Percentiles rank a stretch among this genome's conserved stretches.
These are phyloP conservation scores for Halictus rubicundus DNA, from an alignment of 1,140 invertebrate species.

Conservation along the genomic window DNA sequence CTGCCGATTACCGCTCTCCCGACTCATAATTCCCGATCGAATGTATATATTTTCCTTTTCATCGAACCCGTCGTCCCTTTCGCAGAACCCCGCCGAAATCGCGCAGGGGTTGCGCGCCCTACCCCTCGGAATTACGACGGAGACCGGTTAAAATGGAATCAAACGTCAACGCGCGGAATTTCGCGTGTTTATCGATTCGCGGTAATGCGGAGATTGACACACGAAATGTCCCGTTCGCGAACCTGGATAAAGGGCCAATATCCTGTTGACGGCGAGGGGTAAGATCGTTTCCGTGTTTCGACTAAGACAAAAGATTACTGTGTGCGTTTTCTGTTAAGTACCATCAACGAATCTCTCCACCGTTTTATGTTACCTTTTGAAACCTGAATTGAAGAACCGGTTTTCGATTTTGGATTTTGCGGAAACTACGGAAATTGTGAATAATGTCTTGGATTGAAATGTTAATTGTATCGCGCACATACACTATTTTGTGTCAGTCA, in stretches of 20 bases:
- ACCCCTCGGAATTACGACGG: neutral
- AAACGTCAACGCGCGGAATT: constrained; percentile 11
- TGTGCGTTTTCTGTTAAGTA: no score
- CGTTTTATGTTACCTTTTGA: no score
- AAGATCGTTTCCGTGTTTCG: constrained; percentile 2
- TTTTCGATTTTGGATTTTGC: no score
- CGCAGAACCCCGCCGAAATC: neutral
- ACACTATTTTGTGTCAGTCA: no score
- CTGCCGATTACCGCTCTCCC: neutral
- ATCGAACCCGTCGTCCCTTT: neutral
- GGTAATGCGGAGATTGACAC: constrained; percentile 1
- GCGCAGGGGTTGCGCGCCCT: neutral
- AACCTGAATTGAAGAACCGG: no score
- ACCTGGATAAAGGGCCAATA: neutral
- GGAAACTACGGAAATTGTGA: no score
- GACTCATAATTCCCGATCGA: neutral
- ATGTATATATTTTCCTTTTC: neutral
- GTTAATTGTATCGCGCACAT: no score
- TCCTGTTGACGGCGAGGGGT: neutral
- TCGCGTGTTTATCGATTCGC: constrained; percentile 23
- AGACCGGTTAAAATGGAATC: constrained; percentile 11
- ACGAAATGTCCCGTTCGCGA: neutral
- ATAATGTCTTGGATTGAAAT: no score
- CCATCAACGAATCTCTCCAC: no score
- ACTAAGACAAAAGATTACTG: neutral